A percentile compares a stretch with the other conserved stretches of the same genome.
Evolutionary conservation across 1,140 invertebrate genomes (phyloP).

Genomic region (Cyclina sinensis): DNA sequence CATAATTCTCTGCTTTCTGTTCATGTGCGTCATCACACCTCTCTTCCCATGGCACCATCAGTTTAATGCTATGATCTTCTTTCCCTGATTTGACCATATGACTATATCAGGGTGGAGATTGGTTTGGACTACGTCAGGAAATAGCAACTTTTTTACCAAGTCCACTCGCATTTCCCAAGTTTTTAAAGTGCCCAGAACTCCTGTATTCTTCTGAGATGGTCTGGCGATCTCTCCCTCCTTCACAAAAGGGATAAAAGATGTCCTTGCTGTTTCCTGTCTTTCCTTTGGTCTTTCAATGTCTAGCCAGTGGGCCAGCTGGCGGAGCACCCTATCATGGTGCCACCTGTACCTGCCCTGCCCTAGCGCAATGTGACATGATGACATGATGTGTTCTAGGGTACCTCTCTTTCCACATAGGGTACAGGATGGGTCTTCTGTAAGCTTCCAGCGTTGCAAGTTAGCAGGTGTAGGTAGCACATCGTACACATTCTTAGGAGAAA

Average conservation of each 20-base stretch:
- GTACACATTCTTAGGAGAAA: background rate
- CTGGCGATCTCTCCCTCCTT: background rate
- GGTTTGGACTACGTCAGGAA: slow-evolving; percentile 8
- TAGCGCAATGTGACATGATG: too few species aligned
- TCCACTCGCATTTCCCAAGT: background rate
- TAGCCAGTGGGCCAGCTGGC: too few species aligned
- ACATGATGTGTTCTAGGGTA: background rate
- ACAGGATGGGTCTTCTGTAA: background rate
- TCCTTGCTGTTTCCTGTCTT: background rate
- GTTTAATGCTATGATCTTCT: background rate
- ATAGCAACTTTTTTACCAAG: background rate
- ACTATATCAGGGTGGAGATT: slow-evolving; percentile 31
- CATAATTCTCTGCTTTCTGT: background rate
- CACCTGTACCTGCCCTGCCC: too few species aligned
- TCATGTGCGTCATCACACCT: slow-evolving; percentile 6
- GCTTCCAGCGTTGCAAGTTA: slow-evolving; percentile 25
- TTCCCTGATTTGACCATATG: background rate
- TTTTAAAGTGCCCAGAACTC: background rate
- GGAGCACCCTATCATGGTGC: too few species aligned
- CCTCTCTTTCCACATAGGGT: slow-evolving; percentile 27
- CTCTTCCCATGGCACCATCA: background rate
- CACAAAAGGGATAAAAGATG: too few species aligned
- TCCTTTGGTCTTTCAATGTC: too few species aligned
- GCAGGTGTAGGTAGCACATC: slow-evolving; percentile 26
- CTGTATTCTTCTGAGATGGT: background rate